A percentile compares a stretch with the other conserved stretches of the same genome.
Conservation (phyloP, 2,797 vertebrate genomes). For the Coluber constrictor region DNA sequence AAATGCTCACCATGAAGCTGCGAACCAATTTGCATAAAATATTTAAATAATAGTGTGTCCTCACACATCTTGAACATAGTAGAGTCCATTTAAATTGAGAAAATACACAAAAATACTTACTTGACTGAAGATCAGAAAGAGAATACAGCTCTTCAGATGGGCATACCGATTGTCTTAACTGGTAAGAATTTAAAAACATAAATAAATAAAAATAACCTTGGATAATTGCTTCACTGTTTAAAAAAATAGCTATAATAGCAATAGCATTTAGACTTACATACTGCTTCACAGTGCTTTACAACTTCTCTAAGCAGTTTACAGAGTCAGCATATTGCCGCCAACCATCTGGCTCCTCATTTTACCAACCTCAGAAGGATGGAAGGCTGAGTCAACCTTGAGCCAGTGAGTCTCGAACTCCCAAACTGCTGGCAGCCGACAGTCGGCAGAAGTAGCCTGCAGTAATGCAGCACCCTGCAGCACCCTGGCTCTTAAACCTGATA, state of each 20-base stretch:
- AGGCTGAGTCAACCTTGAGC: too few species aligned
- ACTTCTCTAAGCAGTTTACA: too few species aligned
- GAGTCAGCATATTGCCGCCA: too few species aligned
- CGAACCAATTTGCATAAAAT: neutral
- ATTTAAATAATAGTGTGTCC: neutral
- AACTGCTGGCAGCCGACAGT: too few species aligned
- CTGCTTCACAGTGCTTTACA: too few species aligned
- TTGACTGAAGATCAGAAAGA: slow-evolving; percentile 85
- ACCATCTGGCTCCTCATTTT: too few species aligned
- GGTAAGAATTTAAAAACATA: slow-evolving; percentile 33
- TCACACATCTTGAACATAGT: neutral
- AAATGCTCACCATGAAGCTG: neutral
- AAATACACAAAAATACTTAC: slow-evolving; percentile 72
- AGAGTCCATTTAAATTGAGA: neutral
- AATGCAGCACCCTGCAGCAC: too few species aligned
- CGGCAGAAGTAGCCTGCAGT: too few species aligned
- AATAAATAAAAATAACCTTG: slow-evolving; percentile 25
- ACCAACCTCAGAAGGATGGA: too few species aligned
- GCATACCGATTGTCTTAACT: slow-evolving; percentile 76
- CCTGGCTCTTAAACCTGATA: neutral
- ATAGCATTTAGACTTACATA: too few species aligned
- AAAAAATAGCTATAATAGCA: slow-evolving; percentile 10
- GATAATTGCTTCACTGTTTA: neutral
- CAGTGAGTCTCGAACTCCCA: too few species aligned
- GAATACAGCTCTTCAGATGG: slow-evolving; percentile 80